Evolutionary conservation across 1,140 invertebrate species (phyloP).

Genomic region (Ips typographus): DNA sequence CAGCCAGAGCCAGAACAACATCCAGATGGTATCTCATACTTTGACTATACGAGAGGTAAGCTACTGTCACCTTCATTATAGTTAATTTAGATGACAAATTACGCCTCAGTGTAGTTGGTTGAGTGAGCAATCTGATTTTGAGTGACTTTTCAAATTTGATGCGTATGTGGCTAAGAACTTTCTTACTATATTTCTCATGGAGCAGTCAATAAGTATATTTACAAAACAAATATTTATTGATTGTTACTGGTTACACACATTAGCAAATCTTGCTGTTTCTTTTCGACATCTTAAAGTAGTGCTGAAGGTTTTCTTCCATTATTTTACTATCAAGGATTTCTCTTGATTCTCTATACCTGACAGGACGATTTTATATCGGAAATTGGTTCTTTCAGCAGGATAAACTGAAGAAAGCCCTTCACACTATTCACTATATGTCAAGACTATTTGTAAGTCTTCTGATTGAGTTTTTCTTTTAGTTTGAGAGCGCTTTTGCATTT

Average conservation of each 20-base stretch:
- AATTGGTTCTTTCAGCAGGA: conserved; percentile 34
- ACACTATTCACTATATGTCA: conserved; percentile 33
- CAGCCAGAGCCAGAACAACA: conserved; percentile 88
- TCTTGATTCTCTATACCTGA: neutral
- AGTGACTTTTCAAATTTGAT: too few species aligned
- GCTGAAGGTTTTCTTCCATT: conserved; percentile 28
- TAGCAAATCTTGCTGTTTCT: neutral
- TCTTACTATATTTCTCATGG: too few species aligned
- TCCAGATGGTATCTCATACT: conserved; percentile 91
- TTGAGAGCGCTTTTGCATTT: conserved; percentile 29
- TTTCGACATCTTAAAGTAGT: conserved; percentile 11
- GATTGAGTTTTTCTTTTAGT: conserved; percentile 13
- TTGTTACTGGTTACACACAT: too few species aligned
- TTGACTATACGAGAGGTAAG: conserved; percentile 87
- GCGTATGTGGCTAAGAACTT: too few species aligned
- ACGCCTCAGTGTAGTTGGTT: too few species aligned
- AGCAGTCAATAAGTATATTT: too few species aligned
- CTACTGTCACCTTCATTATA: too few species aligned
- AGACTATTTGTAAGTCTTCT: conserved; percentile 32
- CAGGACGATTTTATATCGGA: neutral
- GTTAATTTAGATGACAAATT: too few species aligned
- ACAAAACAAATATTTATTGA: too few species aligned
- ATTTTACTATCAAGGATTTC: too few species aligned
- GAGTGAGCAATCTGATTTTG: too few species aligned
- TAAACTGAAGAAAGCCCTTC: conserved; percentile 35